A percentile compares a stretch with the other conserved stretches of the same genome.
Evolutionary conservation across 2,113 vertebrate species (phyloP).

Genomic region (Cyanistes caeruleus): DNA sequence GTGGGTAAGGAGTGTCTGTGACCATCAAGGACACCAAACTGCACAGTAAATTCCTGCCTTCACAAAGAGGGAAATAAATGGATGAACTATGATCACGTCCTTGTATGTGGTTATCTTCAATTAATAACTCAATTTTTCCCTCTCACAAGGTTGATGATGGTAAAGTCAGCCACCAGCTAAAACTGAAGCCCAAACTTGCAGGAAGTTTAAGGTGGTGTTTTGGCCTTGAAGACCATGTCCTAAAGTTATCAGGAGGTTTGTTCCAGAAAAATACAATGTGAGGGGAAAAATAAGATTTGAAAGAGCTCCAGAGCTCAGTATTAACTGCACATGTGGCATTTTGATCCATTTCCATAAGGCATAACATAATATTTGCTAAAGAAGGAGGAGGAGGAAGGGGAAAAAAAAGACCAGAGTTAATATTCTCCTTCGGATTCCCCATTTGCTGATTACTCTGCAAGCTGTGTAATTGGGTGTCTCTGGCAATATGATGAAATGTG

Average conservation of each 20-base stretch:
- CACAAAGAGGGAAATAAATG: background rate
- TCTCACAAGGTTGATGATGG: background rate
- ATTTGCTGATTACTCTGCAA: slow-evolving; percentile 70
- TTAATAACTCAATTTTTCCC: background rate
- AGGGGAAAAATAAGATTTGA: slow-evolving; percentile 60
- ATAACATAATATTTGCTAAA: slow-evolving; percentile 69
- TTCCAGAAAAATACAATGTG: slow-evolving; percentile 66
- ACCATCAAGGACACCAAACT: background rate
- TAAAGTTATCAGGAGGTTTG: slow-evolving; percentile 47
- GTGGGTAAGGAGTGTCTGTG: background rate
- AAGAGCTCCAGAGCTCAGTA: slow-evolving; percentile 58
- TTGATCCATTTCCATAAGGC: slow-evolving; percentile 68
- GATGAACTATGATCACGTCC: background rate
- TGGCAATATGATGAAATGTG: slow-evolving; percentile 68
- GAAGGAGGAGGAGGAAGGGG: slow-evolving; percentile 34
- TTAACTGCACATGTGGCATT: slow-evolving; percentile 63
- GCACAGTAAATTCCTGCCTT: background rate
- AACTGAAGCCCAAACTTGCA: background rate
- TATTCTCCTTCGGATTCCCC: slow-evolving; percentile 48
- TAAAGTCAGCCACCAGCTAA: background rate
- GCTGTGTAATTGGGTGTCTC: slow-evolving; percentile 71
- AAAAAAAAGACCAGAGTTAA: slow-evolving; percentile 45
- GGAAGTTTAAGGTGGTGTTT: slow-evolving; percentile 46
- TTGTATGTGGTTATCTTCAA: background rate
- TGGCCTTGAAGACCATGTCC: slow-evolving; percentile 2